Conservation (phyloP, 1,140 invertebrate species). For the Nylanderia fulva region DNA sequence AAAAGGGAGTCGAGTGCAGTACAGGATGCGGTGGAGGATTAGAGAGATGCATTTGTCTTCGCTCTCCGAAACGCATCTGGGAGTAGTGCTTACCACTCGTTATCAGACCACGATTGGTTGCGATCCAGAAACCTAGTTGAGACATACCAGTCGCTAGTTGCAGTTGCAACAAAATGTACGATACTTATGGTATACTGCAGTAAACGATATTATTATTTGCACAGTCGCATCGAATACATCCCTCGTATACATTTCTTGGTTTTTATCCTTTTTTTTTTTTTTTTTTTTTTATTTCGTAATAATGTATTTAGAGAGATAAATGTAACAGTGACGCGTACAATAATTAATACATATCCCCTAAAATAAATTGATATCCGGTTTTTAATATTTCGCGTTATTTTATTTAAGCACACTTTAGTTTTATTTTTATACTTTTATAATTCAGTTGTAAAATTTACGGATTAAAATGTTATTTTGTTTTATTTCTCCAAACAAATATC, state of each 20-base stretch:
- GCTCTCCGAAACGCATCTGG: conserved; percentile 25
- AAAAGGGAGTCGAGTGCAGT: neutral
- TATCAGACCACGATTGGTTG: conserved; percentile 40
- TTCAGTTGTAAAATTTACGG: neutral
- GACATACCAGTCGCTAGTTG: neutral
- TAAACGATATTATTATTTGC: no score
- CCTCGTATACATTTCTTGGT: no score
- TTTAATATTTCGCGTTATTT: no score
- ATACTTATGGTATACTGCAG: neutral
- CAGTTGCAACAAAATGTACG: conserved; percentile 19
- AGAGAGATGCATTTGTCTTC: conserved; percentile 48
- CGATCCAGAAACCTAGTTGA: conserved; percentile 39
- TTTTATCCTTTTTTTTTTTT: no score
- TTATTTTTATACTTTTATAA: neutral
- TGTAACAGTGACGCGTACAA: no score
- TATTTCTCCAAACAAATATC: neutral
- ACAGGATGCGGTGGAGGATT: conserved; percentile 4
- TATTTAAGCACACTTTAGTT: neutral
- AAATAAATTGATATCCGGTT: no score
- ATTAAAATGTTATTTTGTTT: neutral
- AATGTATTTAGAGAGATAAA: no score
- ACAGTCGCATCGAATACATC: no score
- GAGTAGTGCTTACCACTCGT: conserved; percentile 38
- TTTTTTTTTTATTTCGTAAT: no score
- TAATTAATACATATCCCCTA: no score